phyloP scores from a whole-genome alignment of 2,888 invertebrate species.

The Drosophila ezoana region DNA sequence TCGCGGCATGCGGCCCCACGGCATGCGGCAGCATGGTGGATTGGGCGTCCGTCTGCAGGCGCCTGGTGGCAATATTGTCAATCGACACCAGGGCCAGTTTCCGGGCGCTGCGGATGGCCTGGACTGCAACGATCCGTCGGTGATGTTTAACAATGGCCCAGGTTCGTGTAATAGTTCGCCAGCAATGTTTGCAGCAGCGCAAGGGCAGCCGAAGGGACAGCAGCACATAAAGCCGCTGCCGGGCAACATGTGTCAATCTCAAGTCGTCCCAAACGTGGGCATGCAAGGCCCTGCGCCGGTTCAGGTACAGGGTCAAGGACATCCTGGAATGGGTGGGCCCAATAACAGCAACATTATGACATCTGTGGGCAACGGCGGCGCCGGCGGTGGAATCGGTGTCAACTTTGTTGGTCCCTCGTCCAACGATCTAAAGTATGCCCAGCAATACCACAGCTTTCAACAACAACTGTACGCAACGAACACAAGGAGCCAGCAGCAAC shows the following conservation, averaged over 20 bases:
- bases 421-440: slow-evolving; percentile 96
- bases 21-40: slow-evolving; percentile 85
- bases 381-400: slow-evolving; percentile 62
- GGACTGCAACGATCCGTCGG: slow-evolving; percentile 58
- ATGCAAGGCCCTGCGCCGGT: slow-evolving; percentile 49
- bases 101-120: slow-evolving; percentile 62
- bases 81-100: slow-evolving; percentile 66
- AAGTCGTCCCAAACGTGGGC: slow-evolving; percentile 34
- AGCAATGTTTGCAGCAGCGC: slow-evolving; percentile 49
- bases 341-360: slow-evolving; percentile 44
- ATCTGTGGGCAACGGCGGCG: slow-evolving; percentile 26
- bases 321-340: slow-evolving; percentile 41
- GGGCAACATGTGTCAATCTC: slow-evolving; percentile 54
- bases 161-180: slow-evolving; percentile 54
- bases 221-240: slow-evolving; percentile 54
- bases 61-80: slow-evolving; percentile 54
- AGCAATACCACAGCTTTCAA: slow-evolving; percentile 98
- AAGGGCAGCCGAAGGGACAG: slow-evolving; percentile 40
- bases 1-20: slow-evolving; percentile 86
- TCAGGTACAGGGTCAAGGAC: slow-evolving; percentile 47
- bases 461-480: slow-evolving; percentile 96
- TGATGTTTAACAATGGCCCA: slow-evolving; percentile 55
- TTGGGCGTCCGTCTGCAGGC: slow-evolving; percentile 64
- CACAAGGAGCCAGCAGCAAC: slow-evolving; percentile 87
- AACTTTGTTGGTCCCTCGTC: slow-evolving; percentile 93